Evolutionary conservation across 2,797 vertebrate genomes (phyloP).

Genomic region (Lophius americanus): DNA sequence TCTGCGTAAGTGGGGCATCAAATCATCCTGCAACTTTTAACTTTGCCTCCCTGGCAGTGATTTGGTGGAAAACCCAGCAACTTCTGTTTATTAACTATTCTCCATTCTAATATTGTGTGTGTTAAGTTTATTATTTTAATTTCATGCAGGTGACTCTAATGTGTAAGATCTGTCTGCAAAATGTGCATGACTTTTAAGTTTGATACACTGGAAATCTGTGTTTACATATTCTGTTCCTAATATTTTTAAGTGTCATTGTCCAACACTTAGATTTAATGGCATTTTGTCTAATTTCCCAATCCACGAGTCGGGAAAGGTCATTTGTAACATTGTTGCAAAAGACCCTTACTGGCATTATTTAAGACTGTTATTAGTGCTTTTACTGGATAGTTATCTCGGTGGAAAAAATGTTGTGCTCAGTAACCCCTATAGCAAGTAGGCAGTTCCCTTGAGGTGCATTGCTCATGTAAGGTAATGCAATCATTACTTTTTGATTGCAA

Average conservation of each 20-base stretch:
- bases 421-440: conserved; percentile 25
- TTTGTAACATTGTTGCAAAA: conserved; percentile 3
- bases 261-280: no score
- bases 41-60: neutral
- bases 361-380: neutral
- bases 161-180: neutral
- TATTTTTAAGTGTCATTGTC: neutral
- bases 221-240: neutral
- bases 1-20: conserved; percentile 78
- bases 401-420: conserved; percentile 5
- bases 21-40: conserved; percentile 25
- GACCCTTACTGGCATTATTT: neutral
- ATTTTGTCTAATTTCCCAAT: conserved; percentile 1
- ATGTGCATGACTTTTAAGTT: conserved; percentile 4
- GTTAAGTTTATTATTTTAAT: neutral
- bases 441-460: conserved; percentile 34
- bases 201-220: neutral
- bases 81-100: neutral
- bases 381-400: neutral
- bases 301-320: neutral
- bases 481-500: conserved; percentile 71
- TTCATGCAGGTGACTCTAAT: neutral
- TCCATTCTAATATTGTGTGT: neutral
- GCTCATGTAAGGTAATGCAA: conserved; percentile 56
- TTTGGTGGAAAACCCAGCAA: conserved; percentile 6